phyloP scores from a whole-genome alignment of 23 tunicate genomes.

The Styela clava region DNA sequence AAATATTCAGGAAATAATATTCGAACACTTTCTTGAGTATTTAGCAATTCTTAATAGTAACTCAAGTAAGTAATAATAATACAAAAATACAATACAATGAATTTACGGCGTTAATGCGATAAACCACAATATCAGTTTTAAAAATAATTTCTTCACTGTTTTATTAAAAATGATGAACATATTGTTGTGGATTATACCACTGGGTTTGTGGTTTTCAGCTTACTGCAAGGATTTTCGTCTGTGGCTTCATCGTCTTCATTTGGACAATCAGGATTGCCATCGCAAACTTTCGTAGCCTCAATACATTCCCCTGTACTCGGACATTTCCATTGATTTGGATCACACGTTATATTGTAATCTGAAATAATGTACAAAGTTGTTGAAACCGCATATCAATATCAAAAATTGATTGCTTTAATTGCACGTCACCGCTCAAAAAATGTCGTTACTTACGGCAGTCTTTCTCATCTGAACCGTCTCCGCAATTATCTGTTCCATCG shows the following conservation, averaged over 20 bases:
- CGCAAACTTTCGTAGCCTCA: conserved; percentile 58
- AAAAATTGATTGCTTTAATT: too few species aligned
- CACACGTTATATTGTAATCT: conserved; percentile 53
- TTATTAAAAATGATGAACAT: too few species aligned
- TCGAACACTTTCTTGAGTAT: neutral
- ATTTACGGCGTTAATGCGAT: too few species aligned
- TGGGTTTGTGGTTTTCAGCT: too few species aligned
- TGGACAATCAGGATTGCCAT: conserved; percentile 51
- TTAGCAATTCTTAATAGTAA: too few species aligned
- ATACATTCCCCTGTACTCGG: conserved; percentile 49
- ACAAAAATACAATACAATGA: too few species aligned
- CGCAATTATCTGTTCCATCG: conserved; percentile 63
- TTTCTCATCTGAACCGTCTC: conserved; percentile 60
- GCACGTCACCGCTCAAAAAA: neutral
- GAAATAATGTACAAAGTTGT: neutral
- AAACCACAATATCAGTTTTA: too few species aligned
- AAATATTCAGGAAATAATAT: neutral
- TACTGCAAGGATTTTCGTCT: conserved; percentile 53
- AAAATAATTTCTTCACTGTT: too few species aligned
- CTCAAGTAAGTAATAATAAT: too few species aligned
- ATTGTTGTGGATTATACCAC: too few species aligned
- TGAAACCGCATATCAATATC: neutral
- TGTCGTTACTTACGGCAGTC: conserved; percentile 45
- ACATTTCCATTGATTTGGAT: conserved; percentile 84
- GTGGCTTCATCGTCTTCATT: conserved; percentile 57